Conservation (phyloP, 2,888 invertebrate genomes). For the Cerastis rubricosa region DNA sequence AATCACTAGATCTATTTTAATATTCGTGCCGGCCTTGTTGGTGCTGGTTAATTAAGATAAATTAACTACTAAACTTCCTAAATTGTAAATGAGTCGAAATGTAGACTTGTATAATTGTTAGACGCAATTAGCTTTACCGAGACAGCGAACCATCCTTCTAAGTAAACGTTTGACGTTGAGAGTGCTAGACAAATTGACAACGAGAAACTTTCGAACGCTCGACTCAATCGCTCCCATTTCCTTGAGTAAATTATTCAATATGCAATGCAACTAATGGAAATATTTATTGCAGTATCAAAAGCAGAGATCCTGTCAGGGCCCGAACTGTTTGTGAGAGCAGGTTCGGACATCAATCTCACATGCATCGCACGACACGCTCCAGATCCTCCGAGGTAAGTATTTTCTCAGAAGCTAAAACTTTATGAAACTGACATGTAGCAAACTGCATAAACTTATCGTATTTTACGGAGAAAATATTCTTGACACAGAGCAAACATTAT, state of each 20-base stretch:
- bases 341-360: conserved; percentile 97
- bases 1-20: conserved; percentile 13
- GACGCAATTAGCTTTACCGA: conserved; percentile 40
- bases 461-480: conserved; percentile 33
- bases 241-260: conserved; percentile 31
- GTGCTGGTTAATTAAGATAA: conserved; percentile 29
- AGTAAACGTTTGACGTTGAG: conserved; percentile 50
- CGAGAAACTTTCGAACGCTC: conserved; percentile 45
- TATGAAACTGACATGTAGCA: conserved; percentile 20
- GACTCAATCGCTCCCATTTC: conserved; percentile 20
- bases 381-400: conserved; percentile 94
- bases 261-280: conserved; percentile 24
- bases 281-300: conserved; percentile 93
- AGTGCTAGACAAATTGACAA: conserved; percentile 40
- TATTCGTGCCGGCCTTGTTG: conserved; percentile 8
- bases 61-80: conserved; percentile 26
- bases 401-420: conserved; percentile 56
- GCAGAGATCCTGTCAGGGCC: conserved; percentile 96
- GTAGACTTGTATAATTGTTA: conserved; percentile 41
- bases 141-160: conserved; percentile 26
- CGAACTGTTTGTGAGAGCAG: conserved; percentile 96
- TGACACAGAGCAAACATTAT: conserved; percentile 19
- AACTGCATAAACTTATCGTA: conserved; percentile 6
- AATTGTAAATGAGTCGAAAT: conserved; percentile 44
- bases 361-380: conserved; percentile 96